Base-by-base conservation (phyloP, 2,888 invertebrate genomes). In the Hecatera dysodea region DNA sequence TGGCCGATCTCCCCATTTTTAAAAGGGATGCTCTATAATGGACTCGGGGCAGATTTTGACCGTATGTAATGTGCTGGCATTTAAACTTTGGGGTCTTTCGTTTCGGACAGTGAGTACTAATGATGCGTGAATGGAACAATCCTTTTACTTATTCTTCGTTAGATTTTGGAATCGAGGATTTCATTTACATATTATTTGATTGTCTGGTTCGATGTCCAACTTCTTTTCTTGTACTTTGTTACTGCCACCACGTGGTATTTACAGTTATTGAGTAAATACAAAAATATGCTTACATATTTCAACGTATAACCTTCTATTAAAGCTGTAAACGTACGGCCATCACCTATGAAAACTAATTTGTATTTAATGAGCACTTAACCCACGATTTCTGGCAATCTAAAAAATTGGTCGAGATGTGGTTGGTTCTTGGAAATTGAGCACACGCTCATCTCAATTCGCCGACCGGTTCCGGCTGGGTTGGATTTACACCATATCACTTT, bases 1-100 rank as follows among this genome's bases (percentile, higher is more conserved):
- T 94, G 94, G 94, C 84, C 92, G 95, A 87, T 89, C 93, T 91
- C 95, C 95, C 95, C 84, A 90, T 90, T 92, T 90, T 84, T 80
- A 88, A 88, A 81, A 72, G 94, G 95, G 94, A 94, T 93, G 95
- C 82, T 88, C 89, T 81, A 81, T 86, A 88, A 88, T 87, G 80
- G 89, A 89, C 87, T 86, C 85, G 80, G 90, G 90, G 90, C 88
- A 88, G 84, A 89, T 91, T 92, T 93, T 90, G 89, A 87, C 87
- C 86, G 88, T 88, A 89, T 90, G 88, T 89, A 88, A 89, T 83
- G 87, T 84, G 85, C 83, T 79, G 86, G 76, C 85, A 87, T 90
- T 91, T 91, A 85, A 90, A 90, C 85, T 90, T 90, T 87, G 84
- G 92, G 92, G 89, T 89, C 88, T 88, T 87, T 88, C 92, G 93